Evolutionary conservation across 2,888 invertebrate genomes (phyloP), one percentile per base, ranked within the genome.

Genomic region (Pterobdella sp.): DNA sequence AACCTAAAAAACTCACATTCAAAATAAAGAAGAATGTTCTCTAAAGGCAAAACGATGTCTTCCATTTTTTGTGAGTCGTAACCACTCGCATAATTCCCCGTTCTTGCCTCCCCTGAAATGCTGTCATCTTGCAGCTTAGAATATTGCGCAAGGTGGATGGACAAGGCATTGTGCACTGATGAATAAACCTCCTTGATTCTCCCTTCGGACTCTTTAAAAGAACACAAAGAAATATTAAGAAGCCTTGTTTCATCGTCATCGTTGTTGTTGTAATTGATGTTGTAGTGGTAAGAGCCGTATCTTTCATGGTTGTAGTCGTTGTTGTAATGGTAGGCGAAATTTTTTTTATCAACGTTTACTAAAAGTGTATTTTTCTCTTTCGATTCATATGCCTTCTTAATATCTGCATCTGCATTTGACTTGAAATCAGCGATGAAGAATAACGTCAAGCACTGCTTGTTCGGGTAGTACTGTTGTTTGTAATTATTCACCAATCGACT

Each of bases 101-200:
- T 18, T 56, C 14, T 56, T 22, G 18, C 60, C 18, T 56, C 26
- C n/a, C 60, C n/a, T 4, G n/a, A 22, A 14, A 22, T 22, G 3
- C 60, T 56, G 3, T 56, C 60, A 4, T 26, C 26, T 4, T 22
- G 4, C 18, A 22, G n/a, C 60, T 22, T 29, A 1, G 26, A 14
- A 34, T 37, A 52, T 29, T 37, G 49, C 22, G 32, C 34, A 18
- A 69, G 69, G 31, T 69, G 69, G 34, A 69, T 52, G 52, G 69
- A 69, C 32, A 69, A 32, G 22, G 49, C 26, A 52, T 69, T 69
- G 10, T 2, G 32, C 52, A 29, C 32, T n/a, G 69, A 69, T 14
- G 34, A 49, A 31, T 42, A 69, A 52, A 69, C 69, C 22, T 42
- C 49, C 2, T 52, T 69, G 29, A 32, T 49, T 18, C 52, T 65